Conservation (phyloP, 2,113 vertebrate genomes). For the Ranitomeya variabilis region DNA sequence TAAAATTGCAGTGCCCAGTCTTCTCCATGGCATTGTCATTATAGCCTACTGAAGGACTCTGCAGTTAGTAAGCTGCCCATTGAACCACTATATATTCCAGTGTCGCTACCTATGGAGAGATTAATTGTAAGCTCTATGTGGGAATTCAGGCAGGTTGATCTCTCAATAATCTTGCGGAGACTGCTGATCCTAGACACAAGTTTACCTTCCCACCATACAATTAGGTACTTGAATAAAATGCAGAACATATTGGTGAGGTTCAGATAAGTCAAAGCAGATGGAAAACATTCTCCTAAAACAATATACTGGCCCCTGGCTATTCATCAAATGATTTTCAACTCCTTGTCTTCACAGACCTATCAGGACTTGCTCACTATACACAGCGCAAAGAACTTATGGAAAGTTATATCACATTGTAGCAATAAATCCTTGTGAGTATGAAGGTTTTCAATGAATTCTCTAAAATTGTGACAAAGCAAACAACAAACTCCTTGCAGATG, state of each 20-base stretch:
- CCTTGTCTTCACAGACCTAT: background rate
- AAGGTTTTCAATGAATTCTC: background rate
- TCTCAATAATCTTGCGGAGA: background rate
- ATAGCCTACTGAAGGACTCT: background rate
- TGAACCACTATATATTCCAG: background rate
- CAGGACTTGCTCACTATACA: background rate
- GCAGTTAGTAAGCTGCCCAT: background rate
- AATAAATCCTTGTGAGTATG: background rate
- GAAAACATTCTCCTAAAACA: slow-evolving; percentile 55
- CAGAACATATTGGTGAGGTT: slow-evolving; percentile 48
- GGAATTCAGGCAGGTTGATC: background rate
- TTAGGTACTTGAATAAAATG: slow-evolving; percentile 59
- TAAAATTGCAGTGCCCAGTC: background rate
- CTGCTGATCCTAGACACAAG: background rate
- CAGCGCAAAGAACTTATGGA: background rate
- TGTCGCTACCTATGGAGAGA: background rate
- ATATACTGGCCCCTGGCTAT: slow-evolving; percentile 59
- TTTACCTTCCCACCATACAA: slow-evolving; percentile 42
- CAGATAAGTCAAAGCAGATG: slow-evolving; percentile 68
- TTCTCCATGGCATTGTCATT: background rate
- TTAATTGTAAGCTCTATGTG: background rate
- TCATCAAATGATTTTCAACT: slow-evolving; percentile 38
- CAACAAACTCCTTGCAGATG: too few relatives aligned
- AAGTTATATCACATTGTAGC: background rate
- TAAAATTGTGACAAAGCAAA: background rate